A percentile compares a stretch with the other conserved stretches of the same genome.
Conservation (phyloP, 2,797 vertebrate species). For the Morus bassanus region DNA sequence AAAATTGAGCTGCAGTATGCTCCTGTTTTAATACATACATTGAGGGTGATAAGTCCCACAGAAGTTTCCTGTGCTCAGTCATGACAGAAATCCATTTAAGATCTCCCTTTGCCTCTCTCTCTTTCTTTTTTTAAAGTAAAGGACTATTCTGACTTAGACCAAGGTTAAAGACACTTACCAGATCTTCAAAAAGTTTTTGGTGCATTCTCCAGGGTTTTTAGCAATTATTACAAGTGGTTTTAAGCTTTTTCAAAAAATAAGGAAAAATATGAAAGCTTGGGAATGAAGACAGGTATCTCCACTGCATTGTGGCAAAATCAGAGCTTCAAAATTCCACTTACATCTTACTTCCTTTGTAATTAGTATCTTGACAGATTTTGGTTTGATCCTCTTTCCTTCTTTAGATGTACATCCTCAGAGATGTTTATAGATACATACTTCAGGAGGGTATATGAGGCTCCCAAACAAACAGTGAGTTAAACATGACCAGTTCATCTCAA, state of each 20-base stretch:
- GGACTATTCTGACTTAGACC: neutral
- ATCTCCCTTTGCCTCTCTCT: neutral
- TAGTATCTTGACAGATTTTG: neutral
- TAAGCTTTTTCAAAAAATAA: neutral
- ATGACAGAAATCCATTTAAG: neutral
- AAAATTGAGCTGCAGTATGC: neutral
- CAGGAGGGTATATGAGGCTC: neutral
- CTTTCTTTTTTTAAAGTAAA: neutral
- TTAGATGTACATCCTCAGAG: neutral
- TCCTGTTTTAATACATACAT: neutral
- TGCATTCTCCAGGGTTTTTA: neutral
- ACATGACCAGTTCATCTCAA: neutral
- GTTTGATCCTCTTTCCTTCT: neutral
- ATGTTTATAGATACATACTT: neutral
- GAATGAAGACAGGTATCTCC: neutral
- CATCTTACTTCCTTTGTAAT: neutral
- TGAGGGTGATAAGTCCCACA: neutral
- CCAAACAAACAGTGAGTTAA: neutral
- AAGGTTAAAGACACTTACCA: neutral
- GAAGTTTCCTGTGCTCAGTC: neutral
- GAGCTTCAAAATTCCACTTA: neutral
- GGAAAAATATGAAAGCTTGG: neutral
- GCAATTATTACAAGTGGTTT: neutral
- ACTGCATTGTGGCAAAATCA: neutral
- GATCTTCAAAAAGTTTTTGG: accelerated